phyloP scores from a whole-genome alignment of 2,888 invertebrate genomes.

The Trichopria drosophilae region DNA sequence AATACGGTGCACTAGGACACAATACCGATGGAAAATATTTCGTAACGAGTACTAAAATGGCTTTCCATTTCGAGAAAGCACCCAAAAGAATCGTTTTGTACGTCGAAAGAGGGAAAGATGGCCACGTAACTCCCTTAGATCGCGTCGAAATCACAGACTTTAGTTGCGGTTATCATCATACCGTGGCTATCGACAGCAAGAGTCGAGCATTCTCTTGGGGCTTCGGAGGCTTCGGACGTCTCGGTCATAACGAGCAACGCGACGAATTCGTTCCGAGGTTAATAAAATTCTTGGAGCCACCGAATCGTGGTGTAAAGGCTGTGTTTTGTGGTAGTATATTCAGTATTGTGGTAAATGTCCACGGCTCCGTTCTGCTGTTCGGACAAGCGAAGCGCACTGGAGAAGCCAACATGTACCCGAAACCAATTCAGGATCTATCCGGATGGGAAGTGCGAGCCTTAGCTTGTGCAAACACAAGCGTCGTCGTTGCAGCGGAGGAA shows the following conservation, averaged over 20 bases:
- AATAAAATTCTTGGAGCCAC: conserved; percentile 85
- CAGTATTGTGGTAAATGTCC: conserved; percentile 79
- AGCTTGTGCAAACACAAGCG: conserved; percentile 81
- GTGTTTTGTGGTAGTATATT: conserved; percentile 85
- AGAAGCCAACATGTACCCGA: conserved; percentile 96
- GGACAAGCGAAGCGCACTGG: conserved; percentile 92
- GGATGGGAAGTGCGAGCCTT: conserved; percentile 89
- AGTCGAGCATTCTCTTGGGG: conserved; percentile 94
- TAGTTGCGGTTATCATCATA: conserved; percentile 89
- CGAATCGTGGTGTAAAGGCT: conserved; percentile 78
- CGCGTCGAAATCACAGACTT: conserved; percentile 88
- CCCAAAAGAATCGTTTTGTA: conserved; percentile 85
- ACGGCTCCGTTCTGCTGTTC: conserved; percentile 65
- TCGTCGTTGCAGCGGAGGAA: conserved; percentile 87
- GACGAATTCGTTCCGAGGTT: conserved; percentile 84
- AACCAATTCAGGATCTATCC: conserved; percentile 89
- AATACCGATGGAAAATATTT: conserved; percentile 96
- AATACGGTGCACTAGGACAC: conserved; percentile 91
- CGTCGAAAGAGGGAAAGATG: conserved; percentile 85
- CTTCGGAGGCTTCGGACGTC: conserved; percentile 90
- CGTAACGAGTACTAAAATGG: conserved; percentile 83
- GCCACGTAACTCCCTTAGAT: conserved; percentile 79
- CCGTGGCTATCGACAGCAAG: conserved; percentile 85
- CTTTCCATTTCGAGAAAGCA: conserved; percentile 81
- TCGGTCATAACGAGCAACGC: conserved; percentile 90